phyloP scores from a whole-genome alignment of 2,888 invertebrate species.

The Philereme vetulata region DNA sequence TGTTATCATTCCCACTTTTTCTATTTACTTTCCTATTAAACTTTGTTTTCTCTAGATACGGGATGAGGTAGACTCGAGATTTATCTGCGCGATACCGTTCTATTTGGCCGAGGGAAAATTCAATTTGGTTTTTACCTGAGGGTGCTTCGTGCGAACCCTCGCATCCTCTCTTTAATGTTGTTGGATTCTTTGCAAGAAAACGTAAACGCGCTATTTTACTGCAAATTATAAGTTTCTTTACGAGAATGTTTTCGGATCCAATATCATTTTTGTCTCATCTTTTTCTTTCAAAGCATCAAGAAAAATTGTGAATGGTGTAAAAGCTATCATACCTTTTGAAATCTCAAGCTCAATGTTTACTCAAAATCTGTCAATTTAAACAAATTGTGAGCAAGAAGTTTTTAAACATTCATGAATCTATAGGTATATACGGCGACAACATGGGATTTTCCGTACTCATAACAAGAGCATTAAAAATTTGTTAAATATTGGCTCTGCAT shows the following conservation, averaged over 20 bases:
- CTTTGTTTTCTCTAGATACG: conserved; percentile 75
- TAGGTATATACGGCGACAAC: not conserved
- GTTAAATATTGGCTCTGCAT: conserved; percentile 26
- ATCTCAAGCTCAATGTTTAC: not conserved
- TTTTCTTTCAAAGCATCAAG: conserved; percentile 1
- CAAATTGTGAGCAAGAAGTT: not conserved
- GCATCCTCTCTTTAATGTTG: conserved; percentile 68
- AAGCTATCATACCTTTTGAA: too few species aligned
- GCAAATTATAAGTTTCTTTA: conserved; percentile 49
- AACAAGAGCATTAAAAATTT: conserved; percentile 28
- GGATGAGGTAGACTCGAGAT: conserved; percentile 74
- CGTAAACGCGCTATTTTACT: conserved; percentile 64
- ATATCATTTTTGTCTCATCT: conserved; percentile 16
- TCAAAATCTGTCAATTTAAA: not conserved
- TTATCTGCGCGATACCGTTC: conserved; percentile 79
- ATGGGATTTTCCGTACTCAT: conserved; percentile 15
- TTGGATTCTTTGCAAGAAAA: conserved; percentile 62
- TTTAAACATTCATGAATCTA: not conserved
- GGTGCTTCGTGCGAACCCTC: conserved; percentile 70
- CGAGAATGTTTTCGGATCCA: conserved; percentile 19
- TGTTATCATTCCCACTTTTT: conserved; percentile 71
- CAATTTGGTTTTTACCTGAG: conserved; percentile 81
- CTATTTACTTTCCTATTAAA: conserved; percentile 81
- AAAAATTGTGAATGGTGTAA: conserved; percentile 4
- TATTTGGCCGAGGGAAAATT: conserved; percentile 76